Base-by-base conservation (phyloP, 2,888 invertebrate species). In the Synergus japonicus region DNA sequence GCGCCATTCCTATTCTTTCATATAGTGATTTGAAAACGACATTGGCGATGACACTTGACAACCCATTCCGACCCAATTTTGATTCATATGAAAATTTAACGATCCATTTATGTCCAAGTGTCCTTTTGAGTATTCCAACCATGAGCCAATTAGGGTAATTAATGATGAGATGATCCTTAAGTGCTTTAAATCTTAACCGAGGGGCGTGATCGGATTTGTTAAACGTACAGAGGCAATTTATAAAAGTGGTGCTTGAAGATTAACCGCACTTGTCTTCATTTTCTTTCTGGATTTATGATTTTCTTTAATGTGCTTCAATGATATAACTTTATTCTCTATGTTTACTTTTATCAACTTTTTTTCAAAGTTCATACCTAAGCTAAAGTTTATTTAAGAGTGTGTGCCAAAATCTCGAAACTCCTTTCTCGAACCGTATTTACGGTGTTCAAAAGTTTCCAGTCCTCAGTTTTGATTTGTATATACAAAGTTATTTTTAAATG, bases 161-260 rank as follows among this genome's bases (percentile, higher is more conserved):
- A 69, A 69, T 69, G 69, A 69, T n/a, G 69, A 69, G 69, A 69
- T 69, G 29, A 69, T 60, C 18, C 58, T 18, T 60, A 60, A 60
- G 18, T 60, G 58, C 58, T 22, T 60, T 60, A 60, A 60, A 60
- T 69, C 69, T 69, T 15, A 69, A 69, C 29, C 13, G 29, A 49
- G 29, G 15, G 49, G 49, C 18, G 29, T 69, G 29, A 69, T 46
- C 9, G 22, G 46, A 69, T 69, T 69, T 69, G 29, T 29, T 29
- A 66, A 69, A 67, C 18, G 18, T 67, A 67, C 67, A 67, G 22
- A 67, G n/a, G 67, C 13, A 67, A 67, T 67, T 67, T 67, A 67
- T 18, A 66, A 43, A 46, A 8, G 46, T 46, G 46, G 12, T 46
- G 46, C 8, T 46, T 46, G 46, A 46, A 10, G 46, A 46, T 12